Conservation (phyloP, 2,797 vertebrate genomes). For the Neosilurus mollespiculum region DNA sequence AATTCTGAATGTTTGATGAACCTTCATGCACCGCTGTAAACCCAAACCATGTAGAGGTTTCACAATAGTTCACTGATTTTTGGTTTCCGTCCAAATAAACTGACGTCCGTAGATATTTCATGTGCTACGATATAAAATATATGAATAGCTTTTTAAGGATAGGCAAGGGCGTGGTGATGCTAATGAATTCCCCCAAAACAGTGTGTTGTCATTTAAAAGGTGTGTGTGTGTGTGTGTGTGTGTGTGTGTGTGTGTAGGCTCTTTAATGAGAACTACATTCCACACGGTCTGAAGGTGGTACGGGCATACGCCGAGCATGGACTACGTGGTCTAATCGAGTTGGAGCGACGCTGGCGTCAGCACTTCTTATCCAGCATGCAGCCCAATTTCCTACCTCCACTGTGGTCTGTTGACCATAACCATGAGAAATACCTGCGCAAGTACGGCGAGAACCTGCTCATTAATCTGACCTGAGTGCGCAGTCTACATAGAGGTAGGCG, state of each 20-base stretch:
- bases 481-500: slow-evolving; percentile 17
- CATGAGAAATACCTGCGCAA: slow-evolving; percentile 91
- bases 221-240: no score
- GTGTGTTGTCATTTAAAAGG: background rate
- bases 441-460: slow-evolving; percentile 82
- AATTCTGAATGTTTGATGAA: no score
- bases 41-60: background rate
- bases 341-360: slow-evolving; percentile 93
- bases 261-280: slow-evolving; percentile 86
- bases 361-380: slow-evolving; percentile 92
- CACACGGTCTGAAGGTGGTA: slow-evolving; percentile 97
- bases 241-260: slow-evolving; percentile 73
- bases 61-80: background rate
- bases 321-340: slow-evolving; percentile 84
- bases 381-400: slow-evolving; percentile 86
- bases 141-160: no score
- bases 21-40: no score
- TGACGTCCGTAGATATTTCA: background rate
- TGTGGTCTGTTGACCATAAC: slow-evolving; percentile 93
- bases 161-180: no score
- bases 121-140: no score
- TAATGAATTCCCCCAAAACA: no score
- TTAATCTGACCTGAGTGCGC: slow-evolving; percentile 72
- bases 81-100: background rate
- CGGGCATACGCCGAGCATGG: slow-evolving; percentile 76